These are phyloP conservation scores for Gracilinanus agilis DNA, from an alignment of 2,113 vertebrate genomes.

Conservation along the genomic window DNA sequence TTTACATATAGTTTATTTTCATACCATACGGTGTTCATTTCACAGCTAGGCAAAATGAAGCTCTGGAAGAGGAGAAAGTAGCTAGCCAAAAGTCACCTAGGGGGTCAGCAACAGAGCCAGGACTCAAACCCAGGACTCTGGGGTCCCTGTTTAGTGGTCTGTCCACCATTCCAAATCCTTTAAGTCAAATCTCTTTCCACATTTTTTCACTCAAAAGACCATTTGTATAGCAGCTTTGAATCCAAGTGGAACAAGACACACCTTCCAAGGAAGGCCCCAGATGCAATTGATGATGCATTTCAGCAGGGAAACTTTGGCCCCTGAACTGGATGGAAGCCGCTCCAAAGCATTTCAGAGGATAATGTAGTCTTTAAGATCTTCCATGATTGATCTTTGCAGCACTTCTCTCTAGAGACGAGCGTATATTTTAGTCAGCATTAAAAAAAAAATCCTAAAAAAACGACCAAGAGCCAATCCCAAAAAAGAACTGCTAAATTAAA, in stretches of 20 bases:
- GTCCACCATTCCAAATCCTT: neutral
- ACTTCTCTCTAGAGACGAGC: conserved; percentile 3
- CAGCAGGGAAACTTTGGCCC: neutral
- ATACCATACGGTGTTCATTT: neutral
- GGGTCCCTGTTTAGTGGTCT: neutral
- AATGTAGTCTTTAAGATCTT: neutral
- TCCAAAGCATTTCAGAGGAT: neutral
- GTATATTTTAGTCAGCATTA: conserved; percentile 30
- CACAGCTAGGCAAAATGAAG: neutral
- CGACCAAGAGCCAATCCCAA: conserved; percentile 57
- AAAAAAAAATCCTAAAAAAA: conserved; percentile 61
- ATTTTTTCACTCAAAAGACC: neutral
- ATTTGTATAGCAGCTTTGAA: neutral
- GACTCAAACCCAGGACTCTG: neutral
- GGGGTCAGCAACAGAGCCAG: neutral
- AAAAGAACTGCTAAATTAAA: conserved; percentile 70
- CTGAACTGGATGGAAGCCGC: neutral
- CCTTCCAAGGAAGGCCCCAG: neutral
- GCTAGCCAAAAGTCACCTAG: neutral
- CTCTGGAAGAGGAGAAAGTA: neutral
- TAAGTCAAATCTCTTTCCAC: neutral
- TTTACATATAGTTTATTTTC: neutral
- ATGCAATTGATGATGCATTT: neutral
- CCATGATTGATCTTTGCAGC: conserved; percentile 8
- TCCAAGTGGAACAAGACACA: neutral